Evolutionary conservation across 53 echinoderm and acorn worm species (phyloP), one percentile per base, ranked within the genome.

Genomic region (Arbacia lixula): DNA sequence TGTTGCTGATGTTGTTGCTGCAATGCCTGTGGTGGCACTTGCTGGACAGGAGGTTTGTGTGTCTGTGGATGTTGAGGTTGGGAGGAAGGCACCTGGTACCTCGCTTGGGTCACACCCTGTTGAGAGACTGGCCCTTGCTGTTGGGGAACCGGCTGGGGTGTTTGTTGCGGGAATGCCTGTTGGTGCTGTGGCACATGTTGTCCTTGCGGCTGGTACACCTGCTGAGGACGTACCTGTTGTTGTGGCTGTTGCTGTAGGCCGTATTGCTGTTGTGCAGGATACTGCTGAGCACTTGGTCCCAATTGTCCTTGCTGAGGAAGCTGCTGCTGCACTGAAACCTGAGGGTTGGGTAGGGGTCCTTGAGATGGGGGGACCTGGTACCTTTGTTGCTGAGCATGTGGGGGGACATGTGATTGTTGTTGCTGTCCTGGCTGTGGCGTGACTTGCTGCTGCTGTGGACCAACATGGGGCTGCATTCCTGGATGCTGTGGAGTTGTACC

Each of bases 311-410:
- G 58, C 36, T 89, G 75, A 21, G 83, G 75, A 28, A 69, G 17
- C 8, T 49, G 43, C 42, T 86, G 92, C 6, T 80, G 89, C 31
- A 75, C 65, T 61, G 61, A 68, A 32, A 52, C 72, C 75, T 83
- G 84, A 83, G 71, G 71, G 83, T 69, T 38, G 42, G 8, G 31
- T 33, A 33, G 34, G 69, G 21, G 21, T n/a, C n/a, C 30, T 39
- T 66, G 66, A 3, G 69, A 69, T 39, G 22, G 2, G 12, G 10
- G 17, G 12, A 43, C 12, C 21, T 69, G 69, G 17, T 42, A 69
- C 4, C 5, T 69, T 41, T 41, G 69, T 8, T 69, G 69, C 12
- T 39, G 43, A 28, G 72, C 71, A 61, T 53, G 49, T 46, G 16
- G 69, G 5, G 34, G 43, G 24, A 61, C 71, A 61, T 53, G 49